phyloP scores from a whole-genome alignment of 2,113 vertebrate species.

The Phyllostomus discolor region DNA sequence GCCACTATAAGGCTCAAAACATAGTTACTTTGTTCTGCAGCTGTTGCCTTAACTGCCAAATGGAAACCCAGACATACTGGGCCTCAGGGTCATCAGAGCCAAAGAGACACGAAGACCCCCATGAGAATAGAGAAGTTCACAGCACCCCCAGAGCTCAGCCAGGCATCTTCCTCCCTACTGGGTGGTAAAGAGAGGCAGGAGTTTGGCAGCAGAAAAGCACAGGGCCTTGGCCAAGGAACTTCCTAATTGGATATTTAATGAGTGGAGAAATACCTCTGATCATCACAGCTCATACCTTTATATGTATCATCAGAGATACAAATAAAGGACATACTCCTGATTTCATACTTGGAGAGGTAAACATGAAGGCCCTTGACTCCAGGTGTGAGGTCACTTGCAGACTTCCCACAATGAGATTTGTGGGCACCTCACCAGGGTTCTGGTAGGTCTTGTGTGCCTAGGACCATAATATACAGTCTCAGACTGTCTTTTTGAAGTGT shows the following conservation, averaged over 20 bases:
- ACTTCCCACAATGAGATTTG: background rate
- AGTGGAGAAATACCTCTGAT: background rate
- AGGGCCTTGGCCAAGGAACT: background rate
- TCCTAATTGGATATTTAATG: background rate
- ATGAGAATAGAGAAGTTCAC: background rate
- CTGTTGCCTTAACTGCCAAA: background rate
- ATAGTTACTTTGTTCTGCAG: background rate
- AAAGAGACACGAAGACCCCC: background rate
- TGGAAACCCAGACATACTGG: background rate
- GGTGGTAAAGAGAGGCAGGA: background rate
- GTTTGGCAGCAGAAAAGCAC: background rate
- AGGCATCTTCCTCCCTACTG: background rate
- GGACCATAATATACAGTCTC: background rate
- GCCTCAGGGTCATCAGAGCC: background rate
- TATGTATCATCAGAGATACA: too few species aligned
- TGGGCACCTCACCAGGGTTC: background rate
- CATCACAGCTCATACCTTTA: too few species aligned
- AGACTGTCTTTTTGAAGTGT: background rate
- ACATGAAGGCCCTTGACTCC: background rate
- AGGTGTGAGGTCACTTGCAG: background rate
- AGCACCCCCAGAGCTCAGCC: background rate
- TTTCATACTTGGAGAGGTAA: background rate
- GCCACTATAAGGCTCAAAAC: background rate
- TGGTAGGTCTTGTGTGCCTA: background rate
- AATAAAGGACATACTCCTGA: background rate